Conservation (phyloP, 2,888 invertebrate genomes). For the Ophioninae sp. region DNA sequence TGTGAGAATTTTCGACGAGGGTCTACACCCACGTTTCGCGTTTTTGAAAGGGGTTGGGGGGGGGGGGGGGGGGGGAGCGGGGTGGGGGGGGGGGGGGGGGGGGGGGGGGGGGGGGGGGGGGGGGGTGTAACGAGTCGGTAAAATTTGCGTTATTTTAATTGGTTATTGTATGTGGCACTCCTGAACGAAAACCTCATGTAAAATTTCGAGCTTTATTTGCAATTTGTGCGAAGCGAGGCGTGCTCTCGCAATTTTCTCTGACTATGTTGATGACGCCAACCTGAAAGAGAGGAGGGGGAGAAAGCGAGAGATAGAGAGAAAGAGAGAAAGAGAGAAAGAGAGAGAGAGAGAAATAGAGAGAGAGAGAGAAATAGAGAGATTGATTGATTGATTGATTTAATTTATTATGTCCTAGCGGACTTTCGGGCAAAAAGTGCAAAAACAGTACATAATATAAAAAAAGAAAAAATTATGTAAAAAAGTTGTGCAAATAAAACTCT, state of each 20-base stretch:
- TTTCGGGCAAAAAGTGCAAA: no score
- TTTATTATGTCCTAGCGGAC: no score
- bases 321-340: not conserved
- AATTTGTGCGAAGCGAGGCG: constrained; percentile 63
- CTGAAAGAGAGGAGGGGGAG: not conserved
- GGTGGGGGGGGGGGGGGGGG: no score
- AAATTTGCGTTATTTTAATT: constrained; percentile 70
- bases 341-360: no score
- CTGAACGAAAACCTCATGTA: constrained; percentile 52
- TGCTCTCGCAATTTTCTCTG: constrained; percentile 11
- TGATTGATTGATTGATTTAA: no score
- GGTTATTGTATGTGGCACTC: constrained; percentile 66
- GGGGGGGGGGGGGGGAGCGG: no score
- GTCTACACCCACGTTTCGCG: constrained; percentile 3
- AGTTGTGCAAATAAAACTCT: not conserved
- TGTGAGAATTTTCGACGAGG: not conserved
- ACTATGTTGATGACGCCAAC: not conserved
- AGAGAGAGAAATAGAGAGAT: no score
- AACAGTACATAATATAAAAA: no score
- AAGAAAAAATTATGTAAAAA: no score
- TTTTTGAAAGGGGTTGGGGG: not conserved
- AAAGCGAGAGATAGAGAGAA: not conserved
- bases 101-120: no score
- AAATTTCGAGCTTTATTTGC: constrained; percentile 67
- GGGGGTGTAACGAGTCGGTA: constrained; percentile 24